Conservation (phyloP, 2,113 vertebrate species). For the Thryonomys swinderianus region DNA sequence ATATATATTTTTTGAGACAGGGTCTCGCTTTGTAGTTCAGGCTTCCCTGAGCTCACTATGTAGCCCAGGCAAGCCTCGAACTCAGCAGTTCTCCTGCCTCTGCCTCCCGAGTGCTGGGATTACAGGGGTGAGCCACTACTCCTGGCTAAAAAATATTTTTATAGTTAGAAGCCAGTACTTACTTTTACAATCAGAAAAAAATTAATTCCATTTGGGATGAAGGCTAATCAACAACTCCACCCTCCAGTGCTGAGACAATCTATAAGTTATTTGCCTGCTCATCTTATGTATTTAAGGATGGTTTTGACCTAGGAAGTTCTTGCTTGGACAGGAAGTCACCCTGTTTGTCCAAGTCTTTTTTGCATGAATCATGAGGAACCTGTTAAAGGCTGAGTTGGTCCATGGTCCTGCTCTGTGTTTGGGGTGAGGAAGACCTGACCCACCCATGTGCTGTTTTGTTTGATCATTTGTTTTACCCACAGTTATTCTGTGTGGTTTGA, state of each 20-base stretch:
- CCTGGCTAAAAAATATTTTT: not conserved
- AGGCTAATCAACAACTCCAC: not conserved
- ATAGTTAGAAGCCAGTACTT: not conserved
- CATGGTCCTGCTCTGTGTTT: not conserved
- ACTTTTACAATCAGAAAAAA: slow-evolving; percentile 19
- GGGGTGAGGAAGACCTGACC: not conserved
- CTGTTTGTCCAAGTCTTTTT: slow-evolving; percentile 32
- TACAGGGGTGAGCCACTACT: too few species aligned
- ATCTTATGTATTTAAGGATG: not conserved
- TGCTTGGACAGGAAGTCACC: not conserved
- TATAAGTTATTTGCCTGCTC: not conserved
- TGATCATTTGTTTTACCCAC: not conserved
- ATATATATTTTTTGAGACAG: too few species aligned
- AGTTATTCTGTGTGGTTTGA: not conserved
- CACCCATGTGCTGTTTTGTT: not conserved
- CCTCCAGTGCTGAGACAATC: not conserved
- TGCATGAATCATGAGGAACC: not conserved
- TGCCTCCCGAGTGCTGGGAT: too few species aligned
- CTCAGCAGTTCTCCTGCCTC: too few species aligned
- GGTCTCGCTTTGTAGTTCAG: too few species aligned
- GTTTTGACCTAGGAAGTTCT: not conserved
- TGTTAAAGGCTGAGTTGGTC: not conserved
- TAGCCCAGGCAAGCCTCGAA: too few species aligned
- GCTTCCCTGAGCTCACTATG: too few species aligned
- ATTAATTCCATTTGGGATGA: not conserved